Base-by-base conservation (phyloP, 2,888 invertebrate species). In the Polyommatus iphigenia region DNA sequence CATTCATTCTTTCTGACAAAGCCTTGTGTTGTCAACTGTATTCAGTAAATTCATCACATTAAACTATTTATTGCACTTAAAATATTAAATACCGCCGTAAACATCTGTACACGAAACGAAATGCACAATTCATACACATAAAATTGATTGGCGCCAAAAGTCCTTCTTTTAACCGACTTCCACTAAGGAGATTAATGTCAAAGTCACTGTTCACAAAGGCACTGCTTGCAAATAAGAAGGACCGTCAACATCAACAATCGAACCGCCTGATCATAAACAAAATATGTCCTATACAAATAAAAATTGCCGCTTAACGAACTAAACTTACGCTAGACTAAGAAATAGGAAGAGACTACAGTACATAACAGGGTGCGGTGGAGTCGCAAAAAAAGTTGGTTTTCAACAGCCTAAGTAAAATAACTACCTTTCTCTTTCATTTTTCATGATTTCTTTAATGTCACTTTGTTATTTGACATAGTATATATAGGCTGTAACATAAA, bases 341-440 rank as follows among this genome's bases (percentile, higher is more conserved):
- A 88, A 89, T 87, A 84, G 89, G 91, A 90, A 90, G 87, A 89
- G 84, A 87, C 89, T 90, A 90, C 88, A 81, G n/a, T 75, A 78
- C 72, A 80, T 75, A 75, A 75, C 75, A 75, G 75, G 54, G 50
- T 3, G 72, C 41, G 72, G 41, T 41, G 72, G 72, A 72, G 72
- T 72, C 72, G 72, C 72, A 29, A 67, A 67, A 67, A 5, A 67
- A n/a, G 8, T 57, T n/a, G n/a, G n/a, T 20, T 67, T 8, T 59
- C 7, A 67, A 67, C 67, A 24, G 67, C 67, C 29, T 32, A 67
- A 29, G 67, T 2, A 13, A 67, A 67, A 67, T 67, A 67, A n/a
- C n/a, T 67, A 32, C 15, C 67, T 29, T 67, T 67, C 6, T 32
- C 67, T 29, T 15, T 5, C 54, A 18, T 54, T 54, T 50, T 15